These are phyloP conservation scores for Oceanites oceanicus DNA, from an alignment of 2,113 vertebrate species.

Conservation along the genomic window DNA sequence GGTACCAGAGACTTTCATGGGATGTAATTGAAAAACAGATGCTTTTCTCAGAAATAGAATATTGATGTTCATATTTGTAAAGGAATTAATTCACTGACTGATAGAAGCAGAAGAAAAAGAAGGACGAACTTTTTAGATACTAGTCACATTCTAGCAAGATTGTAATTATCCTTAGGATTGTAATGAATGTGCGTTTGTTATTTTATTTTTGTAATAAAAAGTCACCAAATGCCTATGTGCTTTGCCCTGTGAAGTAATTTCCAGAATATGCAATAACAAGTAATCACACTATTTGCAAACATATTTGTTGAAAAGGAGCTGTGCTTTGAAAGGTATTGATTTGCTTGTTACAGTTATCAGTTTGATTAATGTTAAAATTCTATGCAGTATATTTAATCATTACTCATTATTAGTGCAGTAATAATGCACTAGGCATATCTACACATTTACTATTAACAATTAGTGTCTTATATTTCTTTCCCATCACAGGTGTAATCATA, in stretches of 20 bases:
- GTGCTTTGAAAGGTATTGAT: slow-evolving; percentile 62
- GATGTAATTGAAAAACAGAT: slow-evolving; percentile 45
- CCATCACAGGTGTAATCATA: neutral
- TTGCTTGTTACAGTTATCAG: slow-evolving; percentile 65
- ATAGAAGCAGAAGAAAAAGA: slow-evolving; percentile 50
- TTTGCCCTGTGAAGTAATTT: slow-evolving; percentile 53
- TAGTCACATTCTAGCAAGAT: slow-evolving; percentile 38
- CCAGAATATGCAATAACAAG: slow-evolving; percentile 50
- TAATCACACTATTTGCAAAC: slow-evolving; percentile 46
- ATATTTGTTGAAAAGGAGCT: slow-evolving; percentile 48
- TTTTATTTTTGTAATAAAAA: slow-evolving; percentile 59
- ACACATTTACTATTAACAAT: slow-evolving; percentile 20
- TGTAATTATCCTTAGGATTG: slow-evolving; percentile 39
- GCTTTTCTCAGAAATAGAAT: slow-evolving; percentile 63
- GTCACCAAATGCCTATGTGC: neutral
- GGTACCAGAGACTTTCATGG: slow-evolving; percentile 40
- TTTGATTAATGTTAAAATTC: slow-evolving; percentile 73
- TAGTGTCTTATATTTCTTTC: slow-evolving; percentile 4
- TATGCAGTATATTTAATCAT: slow-evolving; percentile 54
- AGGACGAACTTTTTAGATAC: neutral
- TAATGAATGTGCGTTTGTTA: neutral
- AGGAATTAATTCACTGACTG: slow-evolving; percentile 66
- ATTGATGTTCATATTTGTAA: slow-evolving; percentile 66
- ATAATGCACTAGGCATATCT: neutral
- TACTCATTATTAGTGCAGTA: slow-evolving; percentile 35